Evolutionary conservation across 2,888 invertebrate genomes (phyloP), one percentile per base, ranked within the genome.

Genomic region (Trisateles emortualis): DNA sequence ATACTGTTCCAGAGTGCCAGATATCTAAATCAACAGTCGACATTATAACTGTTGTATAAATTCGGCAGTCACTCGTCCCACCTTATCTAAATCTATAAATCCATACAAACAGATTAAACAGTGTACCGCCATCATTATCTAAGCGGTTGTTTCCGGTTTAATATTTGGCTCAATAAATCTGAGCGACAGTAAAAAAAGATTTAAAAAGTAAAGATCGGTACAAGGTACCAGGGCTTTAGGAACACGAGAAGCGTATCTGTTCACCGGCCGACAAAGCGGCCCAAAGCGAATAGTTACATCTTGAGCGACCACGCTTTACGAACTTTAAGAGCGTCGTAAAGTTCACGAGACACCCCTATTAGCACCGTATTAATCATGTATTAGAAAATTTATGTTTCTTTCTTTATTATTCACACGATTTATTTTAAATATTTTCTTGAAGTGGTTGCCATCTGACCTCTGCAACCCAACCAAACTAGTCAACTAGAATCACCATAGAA

Each of bases 311-410:
- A 62, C 62, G 60, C 33, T 45, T 50, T 22, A 43, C 8, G 29
- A 29, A 38, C 50, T 55, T 66, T 68, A 68, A 68, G 48, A 53
- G 52, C 61, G 51, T 74, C 73, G 73, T 79, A 75, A 78, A 80
- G 48, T 68, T 52, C 39, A 55, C 72, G 44, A 52, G 60, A 69
- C 58, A 69, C 26, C 26, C 52, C 47, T 55, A 50, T 69, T 55
- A 58, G 57, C 59, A 47, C 55, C 39, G 53, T 61, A 55, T 72
- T 59, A 61, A 64, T 53, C 57, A 53, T 38, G 50, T 52, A 24
- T 50, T 62, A 50, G 52, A 52, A 45, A 52, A 60, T 16, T 2
- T 29, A 2, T n/a, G 29, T 29, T 10, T n/a, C 2, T n/a, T 29
- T 10, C 3, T 10, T 8, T 2, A 29, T 29, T 6, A 8, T 3